A percentile compares a stretch with the other conserved stretches of the same genome.
phyloP scores from a whole-genome alignment of 2,113 vertebrate species.

The Rhinopithecus roxellana region DNA sequence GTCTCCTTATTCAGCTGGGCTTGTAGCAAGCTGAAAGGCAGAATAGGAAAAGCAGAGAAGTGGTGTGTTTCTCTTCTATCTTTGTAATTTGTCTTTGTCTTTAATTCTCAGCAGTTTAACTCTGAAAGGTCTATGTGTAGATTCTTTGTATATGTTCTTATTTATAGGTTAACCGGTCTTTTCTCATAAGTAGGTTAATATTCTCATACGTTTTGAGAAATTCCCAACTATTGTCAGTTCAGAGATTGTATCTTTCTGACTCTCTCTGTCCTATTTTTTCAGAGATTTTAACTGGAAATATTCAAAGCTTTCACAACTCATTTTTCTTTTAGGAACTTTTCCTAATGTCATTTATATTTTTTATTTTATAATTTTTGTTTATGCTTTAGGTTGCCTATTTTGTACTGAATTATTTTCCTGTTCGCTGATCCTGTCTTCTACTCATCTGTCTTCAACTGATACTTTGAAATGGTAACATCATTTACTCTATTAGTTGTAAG shows the following conservation, averaged over 20 bases:
- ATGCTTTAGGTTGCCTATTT: not conserved
- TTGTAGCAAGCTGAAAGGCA: not conserved
- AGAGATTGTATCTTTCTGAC: not conserved
- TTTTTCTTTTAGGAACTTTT: not conserved
- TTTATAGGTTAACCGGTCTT: not conserved
- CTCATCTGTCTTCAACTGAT: not conserved
- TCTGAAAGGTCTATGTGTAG: not conserved
- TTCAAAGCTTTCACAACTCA: not conserved
- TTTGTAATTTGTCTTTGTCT: not conserved
- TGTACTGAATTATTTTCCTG: not conserved
- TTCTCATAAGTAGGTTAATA: not conserved
- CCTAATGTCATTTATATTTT: not conserved
- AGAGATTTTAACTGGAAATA: not conserved
- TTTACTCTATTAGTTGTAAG: not conserved
- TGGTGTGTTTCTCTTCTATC: not conserved
- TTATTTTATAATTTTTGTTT: not conserved
- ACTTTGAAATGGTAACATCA: not conserved
- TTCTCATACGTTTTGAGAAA: not conserved
- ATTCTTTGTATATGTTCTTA: not conserved
- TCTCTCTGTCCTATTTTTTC: not conserved
- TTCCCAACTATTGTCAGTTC: not conserved
- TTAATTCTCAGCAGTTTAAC: not conserved
- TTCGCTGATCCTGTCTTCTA: not conserved
- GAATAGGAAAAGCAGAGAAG: not conserved
- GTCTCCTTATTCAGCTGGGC: not conserved